Evolutionary conservation across 2,113 vertebrate genomes (phyloP).

Genomic region (Calypte anna): DNA sequence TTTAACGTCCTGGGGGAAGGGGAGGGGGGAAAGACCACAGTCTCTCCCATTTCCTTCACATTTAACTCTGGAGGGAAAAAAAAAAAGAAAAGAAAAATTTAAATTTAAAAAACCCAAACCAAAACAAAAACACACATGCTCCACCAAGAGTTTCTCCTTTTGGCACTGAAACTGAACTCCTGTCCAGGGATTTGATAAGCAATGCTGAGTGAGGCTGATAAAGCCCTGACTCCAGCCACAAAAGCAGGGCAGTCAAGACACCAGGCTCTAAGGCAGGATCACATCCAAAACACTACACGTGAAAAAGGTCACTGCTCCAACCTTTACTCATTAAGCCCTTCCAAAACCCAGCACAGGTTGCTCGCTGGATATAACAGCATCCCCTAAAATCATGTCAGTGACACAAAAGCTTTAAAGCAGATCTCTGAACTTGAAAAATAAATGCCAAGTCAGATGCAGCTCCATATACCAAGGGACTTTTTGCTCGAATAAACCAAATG

Average conservation of each 20-base stretch:
- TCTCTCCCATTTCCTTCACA: background rate
- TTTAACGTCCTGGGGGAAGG: background rate
- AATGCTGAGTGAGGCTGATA: conserved; percentile 26
- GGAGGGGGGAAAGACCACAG: background rate
- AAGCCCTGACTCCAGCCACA: background rate
- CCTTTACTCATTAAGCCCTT: conserved; percentile 40
- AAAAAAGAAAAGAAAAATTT: background rate
- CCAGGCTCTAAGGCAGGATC: background rate
- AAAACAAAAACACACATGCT: too few species aligned
- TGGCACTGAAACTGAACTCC: background rate
- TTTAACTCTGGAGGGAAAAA: background rate
- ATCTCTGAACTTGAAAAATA: background rate
- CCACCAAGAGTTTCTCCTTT: background rate
- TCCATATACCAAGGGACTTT: background rate
- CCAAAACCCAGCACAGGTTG: background rate
- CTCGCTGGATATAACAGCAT: background rate
- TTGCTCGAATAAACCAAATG: background rate
- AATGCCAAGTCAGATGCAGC: background rate
- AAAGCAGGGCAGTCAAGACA: background rate
- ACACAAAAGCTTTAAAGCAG: background rate
- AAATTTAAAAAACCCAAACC: too few species aligned
- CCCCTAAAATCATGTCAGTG: background rate
- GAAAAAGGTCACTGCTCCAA: conserved; percentile 48
- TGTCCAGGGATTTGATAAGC: background rate
- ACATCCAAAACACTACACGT: background rate